phyloP scores from a whole-genome alignment of 2,113 vertebrate genomes.

The Pampusana beccarii region DNA sequence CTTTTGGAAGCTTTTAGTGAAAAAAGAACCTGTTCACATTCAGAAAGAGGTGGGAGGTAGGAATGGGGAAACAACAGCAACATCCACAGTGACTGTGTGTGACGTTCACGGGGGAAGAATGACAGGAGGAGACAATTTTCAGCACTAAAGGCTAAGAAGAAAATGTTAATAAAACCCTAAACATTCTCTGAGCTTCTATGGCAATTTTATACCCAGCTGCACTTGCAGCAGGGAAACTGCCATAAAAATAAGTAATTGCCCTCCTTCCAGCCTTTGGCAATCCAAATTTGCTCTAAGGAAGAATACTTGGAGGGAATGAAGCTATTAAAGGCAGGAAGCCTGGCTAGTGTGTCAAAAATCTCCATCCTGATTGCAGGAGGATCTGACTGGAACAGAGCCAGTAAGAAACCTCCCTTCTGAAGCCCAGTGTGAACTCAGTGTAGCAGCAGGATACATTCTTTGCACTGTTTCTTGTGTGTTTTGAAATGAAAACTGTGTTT shows the following conservation, averaged over 20 bases:
- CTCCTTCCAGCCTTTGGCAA: background rate
- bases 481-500: background rate
- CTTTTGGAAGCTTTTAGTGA: background rate
- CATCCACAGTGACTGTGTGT: background rate
- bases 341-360: background rate
- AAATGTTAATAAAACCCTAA: constrained; percentile 7
- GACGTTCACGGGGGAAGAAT: background rate
- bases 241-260: background rate
- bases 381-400: background rate
- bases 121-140: background rate
- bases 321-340: background rate
- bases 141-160: background rate
- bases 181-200: background rate
- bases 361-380: background rate
- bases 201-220: constrained; percentile 32
- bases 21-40: background rate
- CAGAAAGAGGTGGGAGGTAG: background rate
- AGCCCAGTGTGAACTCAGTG: background rate
- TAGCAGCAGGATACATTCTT: background rate
- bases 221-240: background rate
- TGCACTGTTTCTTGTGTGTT: background rate
- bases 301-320: background rate
- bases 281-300: background rate
- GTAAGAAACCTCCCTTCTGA: background rate
- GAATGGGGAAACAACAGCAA: background rate